phyloP scores from a whole-genome alignment of 1,140 invertebrate species.

The Solenopsis fugax region DNA sequence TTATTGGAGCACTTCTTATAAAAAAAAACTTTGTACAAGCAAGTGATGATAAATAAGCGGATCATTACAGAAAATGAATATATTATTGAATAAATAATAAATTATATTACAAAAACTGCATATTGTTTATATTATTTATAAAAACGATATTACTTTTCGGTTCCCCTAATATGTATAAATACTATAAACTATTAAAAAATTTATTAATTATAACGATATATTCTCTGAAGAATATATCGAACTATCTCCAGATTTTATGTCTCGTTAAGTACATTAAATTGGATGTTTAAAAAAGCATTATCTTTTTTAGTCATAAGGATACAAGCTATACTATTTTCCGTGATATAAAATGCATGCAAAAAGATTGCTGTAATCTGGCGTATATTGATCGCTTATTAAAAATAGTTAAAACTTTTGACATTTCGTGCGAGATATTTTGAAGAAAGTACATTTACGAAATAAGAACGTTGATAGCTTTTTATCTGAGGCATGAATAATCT shows the following conservation, averaged over 20 bases:
- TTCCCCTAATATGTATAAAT: too few relatives aligned
- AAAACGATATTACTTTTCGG: too few relatives aligned
- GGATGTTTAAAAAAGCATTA: background rate
- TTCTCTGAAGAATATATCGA: background rate
- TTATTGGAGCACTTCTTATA: too few relatives aligned
- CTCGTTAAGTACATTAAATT: background rate
- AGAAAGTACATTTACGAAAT: background rate
- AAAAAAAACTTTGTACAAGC: too few relatives aligned
- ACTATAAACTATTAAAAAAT: background rate
- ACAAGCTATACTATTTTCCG: background rate
- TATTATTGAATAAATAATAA: too few relatives aligned
- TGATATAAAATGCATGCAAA: background rate
- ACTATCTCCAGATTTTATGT: background rate
- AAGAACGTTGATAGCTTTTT: background rate
- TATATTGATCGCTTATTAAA: slow-evolving; percentile 24
- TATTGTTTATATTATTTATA: too few relatives aligned
- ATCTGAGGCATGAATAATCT: background rate
- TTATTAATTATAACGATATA: background rate
- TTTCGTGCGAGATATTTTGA: slow-evolving; percentile 12
- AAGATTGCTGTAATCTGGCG: slow-evolving; percentile 4
- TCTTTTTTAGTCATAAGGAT: background rate
- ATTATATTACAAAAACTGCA: too few relatives aligned
- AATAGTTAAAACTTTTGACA: background rate
- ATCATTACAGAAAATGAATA: too few relatives aligned
- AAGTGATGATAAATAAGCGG: too few relatives aligned